A percentile compares a stretch with the other conserved stretches of the same genome.
Conservation (phyloP, 2,888 invertebrate species). For the Melanostoma scalare region DNA sequence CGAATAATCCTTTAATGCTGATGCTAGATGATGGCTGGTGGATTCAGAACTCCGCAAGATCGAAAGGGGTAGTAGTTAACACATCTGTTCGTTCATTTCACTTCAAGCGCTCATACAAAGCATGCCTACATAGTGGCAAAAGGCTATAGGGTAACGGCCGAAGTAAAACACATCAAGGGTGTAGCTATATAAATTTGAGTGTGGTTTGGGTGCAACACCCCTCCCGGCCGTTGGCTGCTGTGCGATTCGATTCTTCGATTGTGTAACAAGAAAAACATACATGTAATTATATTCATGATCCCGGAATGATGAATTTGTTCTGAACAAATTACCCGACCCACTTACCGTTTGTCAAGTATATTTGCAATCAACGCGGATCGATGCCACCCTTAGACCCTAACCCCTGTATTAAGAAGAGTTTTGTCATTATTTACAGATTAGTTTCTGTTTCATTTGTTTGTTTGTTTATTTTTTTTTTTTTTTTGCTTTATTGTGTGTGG, state of each 20-base stretch:
- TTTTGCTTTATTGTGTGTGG: constrained; percentile 71
- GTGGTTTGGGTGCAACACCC: constrained; percentile 69
- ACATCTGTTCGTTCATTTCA: constrained; percentile 82
- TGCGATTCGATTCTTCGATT: constrained; percentile 70
- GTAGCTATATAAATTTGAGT: constrained; percentile 62
- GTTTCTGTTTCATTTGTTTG: constrained; percentile 65
- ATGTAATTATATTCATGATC: constrained; percentile 72
- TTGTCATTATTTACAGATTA: constrained; percentile 73
- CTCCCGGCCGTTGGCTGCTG: constrained; percentile 53
- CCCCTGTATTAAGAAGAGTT: constrained; percentile 30
- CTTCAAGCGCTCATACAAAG: constrained; percentile 75
- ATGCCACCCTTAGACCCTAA: constrained; percentile 41
- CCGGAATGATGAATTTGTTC: constrained; percentile 50
- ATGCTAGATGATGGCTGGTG: constrained; percentile 78
- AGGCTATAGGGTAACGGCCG: not conserved
- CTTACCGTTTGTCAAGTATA: constrained; percentile 64
- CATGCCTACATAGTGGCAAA: constrained; percentile 12
- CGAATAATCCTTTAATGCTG: constrained; percentile 82
- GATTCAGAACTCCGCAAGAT: constrained; percentile 42
- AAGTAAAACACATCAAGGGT: constrained; percentile 60
- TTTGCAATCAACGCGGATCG: constrained; percentile 34
- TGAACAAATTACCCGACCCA: constrained; percentile 66
- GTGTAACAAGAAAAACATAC: constrained; percentile 72
- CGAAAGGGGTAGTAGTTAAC: constrained; percentile 80
- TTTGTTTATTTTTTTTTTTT: constrained; percentile 42